These are phyloP conservation scores for Limnephilus marmoratus DNA, from an alignment of 2,888 invertebrate species.

Conservation along the genomic window DNA sequence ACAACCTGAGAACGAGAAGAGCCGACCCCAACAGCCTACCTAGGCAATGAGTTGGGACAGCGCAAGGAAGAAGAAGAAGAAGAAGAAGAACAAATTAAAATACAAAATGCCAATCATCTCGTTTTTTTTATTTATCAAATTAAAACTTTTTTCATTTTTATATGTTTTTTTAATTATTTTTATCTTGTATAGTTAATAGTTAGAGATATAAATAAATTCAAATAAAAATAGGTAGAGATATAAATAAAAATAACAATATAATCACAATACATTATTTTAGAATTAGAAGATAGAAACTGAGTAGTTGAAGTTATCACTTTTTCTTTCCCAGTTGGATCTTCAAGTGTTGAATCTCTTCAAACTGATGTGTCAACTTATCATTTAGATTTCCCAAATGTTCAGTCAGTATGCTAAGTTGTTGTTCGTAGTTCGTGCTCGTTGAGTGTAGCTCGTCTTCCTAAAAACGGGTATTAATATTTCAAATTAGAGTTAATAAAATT, in stretches of 20 bases:
- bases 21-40: too few relatives aligned
- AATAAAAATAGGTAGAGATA: conserved; percentile 61
- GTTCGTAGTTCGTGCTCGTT: conserved; percentile 82
- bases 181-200: background rate
- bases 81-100: background rate
- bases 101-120: background rate
- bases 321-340: conserved; percentile 80
- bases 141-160: conserved; percentile 11
- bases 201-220: conserved; percentile 62
- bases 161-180: background rate
- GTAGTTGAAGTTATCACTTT: conserved; percentile 67
- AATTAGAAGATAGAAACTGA: conserved; percentile 3
- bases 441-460: conserved; percentile 81
- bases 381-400: conserved; percentile 82
- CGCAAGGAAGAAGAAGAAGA: too few relatives aligned
- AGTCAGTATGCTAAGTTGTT: conserved; percentile 80
- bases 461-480: background rate
- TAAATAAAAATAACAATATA: conserved; percentile 50
- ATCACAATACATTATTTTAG: conserved; percentile 45
- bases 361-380: conserved; percentile 90
- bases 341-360: conserved; percentile 86
- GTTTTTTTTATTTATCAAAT: background rate
- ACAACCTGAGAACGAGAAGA: too few relatives aligned
- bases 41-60: too few relatives aligned
- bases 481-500: too few relatives aligned